Conservation (phyloP, 2,113 vertebrate genomes). For the Nerophis ophidion region DNA sequence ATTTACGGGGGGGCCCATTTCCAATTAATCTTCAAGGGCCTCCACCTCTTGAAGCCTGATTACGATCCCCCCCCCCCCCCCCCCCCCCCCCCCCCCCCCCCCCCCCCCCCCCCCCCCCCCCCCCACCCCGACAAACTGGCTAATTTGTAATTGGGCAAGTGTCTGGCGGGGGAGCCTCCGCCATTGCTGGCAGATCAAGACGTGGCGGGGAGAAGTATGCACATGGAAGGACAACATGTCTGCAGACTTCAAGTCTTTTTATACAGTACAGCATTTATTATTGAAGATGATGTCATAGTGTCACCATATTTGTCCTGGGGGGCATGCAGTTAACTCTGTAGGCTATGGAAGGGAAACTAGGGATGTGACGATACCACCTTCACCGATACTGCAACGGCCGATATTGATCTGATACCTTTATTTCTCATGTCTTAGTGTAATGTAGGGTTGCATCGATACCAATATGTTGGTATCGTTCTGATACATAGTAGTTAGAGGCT, state of each 20-base stretch:
- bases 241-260: conserved; percentile 22
- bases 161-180: conserved; percentile 55
- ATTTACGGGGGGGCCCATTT: conserved; percentile 73
- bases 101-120: conserved; percentile 23
- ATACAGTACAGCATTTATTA: conserved; percentile 3
- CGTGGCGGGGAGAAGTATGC: conserved; percentile 37
- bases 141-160: conserved; percentile 76
- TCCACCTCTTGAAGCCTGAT: conserved; percentile 75
- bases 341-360: too few relatives aligned
- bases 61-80: conserved; percentile 48
- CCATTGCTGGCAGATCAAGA: conserved; percentile 59
- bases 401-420: too few relatives aligned
- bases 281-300: not conserved
- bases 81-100: conserved; percentile 34
- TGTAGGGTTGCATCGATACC: too few relatives aligned
- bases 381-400: too few relatives aligned
- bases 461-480: too few relatives aligned
- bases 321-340: not conserved
- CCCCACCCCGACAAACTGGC: conserved; percentile 63
- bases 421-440: too few relatives aligned
- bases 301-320: not conserved
- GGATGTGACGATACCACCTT: too few relatives aligned
- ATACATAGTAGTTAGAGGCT: too few relatives aligned
- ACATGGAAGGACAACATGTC: conserved; percentile 24
- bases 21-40: conserved; percentile 80